phyloP scores from a whole-genome alignment of 2,888 invertebrate genomes.

The Standfussiana lucernea region DNA sequence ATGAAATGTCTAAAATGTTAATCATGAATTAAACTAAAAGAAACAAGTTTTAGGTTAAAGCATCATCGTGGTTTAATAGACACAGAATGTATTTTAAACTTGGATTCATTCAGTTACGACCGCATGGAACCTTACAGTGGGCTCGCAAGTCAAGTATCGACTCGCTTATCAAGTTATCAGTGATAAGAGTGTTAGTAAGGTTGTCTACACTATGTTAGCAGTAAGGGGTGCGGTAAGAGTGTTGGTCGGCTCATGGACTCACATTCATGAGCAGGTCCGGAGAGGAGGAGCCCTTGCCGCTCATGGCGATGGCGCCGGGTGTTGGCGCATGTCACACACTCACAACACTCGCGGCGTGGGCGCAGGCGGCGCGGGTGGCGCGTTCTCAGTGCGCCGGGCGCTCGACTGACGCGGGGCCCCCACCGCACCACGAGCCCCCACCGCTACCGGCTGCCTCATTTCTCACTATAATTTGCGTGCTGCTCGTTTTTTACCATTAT shows the following conservation, averaged over 20 bases:
- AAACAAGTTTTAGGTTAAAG: slow-evolving; percentile 5
- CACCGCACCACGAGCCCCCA: slow-evolving; percentile 87
- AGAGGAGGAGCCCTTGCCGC: slow-evolving; percentile 70
- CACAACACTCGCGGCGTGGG: slow-evolving; percentile 85
- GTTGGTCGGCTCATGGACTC: slow-evolving; percentile 78
- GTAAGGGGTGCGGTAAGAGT: slow-evolving; percentile 52
- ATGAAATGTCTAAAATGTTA: not conserved
- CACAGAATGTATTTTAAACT: slow-evolving; percentile 1
- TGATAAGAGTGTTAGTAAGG: slow-evolving; percentile 61
- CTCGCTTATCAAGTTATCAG: slow-evolving; percentile 42
- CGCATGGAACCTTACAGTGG: not conserved
- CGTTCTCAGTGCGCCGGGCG: slow-evolving; percentile 84
- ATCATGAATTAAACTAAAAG: not conserved
- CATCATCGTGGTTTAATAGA: not conserved
- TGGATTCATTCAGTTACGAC: not conserved
- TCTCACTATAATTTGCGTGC: slow-evolving; percentile 91
- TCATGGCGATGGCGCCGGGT: slow-evolving; percentile 72
- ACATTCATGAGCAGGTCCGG: slow-evolving; percentile 90
- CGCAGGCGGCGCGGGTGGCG: slow-evolving; percentile 86
- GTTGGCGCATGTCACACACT: slow-evolving; percentile 88
- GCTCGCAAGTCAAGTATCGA: slow-evolving; percentile 2
- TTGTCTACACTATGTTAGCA: slow-evolving; percentile 48
- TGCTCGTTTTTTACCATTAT: slow-evolving; percentile 91
- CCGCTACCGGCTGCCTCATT: slow-evolving; percentile 91
- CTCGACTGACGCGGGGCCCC: slow-evolving; percentile 87